Evolutionary conservation across 2,888 invertebrate genomes (phyloP), one percentile per base, ranked within the genome.

Genomic region (Campoplex capitator): DNA sequence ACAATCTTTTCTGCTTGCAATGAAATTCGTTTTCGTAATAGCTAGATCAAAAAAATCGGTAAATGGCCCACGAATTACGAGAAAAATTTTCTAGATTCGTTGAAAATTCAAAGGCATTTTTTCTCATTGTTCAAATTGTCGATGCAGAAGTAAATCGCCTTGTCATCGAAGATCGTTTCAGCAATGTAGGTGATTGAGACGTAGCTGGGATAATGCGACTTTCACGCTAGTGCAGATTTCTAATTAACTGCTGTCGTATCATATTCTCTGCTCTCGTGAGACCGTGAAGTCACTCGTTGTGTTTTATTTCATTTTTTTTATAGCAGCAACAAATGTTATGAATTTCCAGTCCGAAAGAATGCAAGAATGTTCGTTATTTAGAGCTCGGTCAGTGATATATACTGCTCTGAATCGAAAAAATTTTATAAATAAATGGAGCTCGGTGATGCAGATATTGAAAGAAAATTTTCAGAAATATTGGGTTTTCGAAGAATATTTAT

Each of bases 181-280:
- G 28, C 45, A 74, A 32, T 75, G 51, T 80, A 45, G 42, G 32
- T 62, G 75, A 73, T 81, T 81, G 54, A 80, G 54, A 51, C 32
- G 28, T 32, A 42, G 35, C 42, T 65, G 71, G 71, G 65, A 70
- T 70, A 23, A n/a, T 13, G 54, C 51, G 71, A 81, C 77, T 85
- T 85, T 71, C 85, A 67, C 76, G 58, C 32, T n/a, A 42, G 42
- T 78, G 65, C 70, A 62, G 75, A 80, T 84, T 84, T 84, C 80
- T 80, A 84, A 80, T 80, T 73, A 45, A 67, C 23, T 54, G 51
- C 23, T 54, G 51, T 11, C 56, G 35, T 58, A 71, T 65, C 70
- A 56, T 48, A 35, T 84, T 58, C 58, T 79, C n/a, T 23, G 23
- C 23, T 58, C 38, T 65, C 32, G 32, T 35, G 28, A 35, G 18